phyloP scores from a whole-genome alignment of 2,797 vertebrate species.

The Babyrousa celebensis region DNA sequence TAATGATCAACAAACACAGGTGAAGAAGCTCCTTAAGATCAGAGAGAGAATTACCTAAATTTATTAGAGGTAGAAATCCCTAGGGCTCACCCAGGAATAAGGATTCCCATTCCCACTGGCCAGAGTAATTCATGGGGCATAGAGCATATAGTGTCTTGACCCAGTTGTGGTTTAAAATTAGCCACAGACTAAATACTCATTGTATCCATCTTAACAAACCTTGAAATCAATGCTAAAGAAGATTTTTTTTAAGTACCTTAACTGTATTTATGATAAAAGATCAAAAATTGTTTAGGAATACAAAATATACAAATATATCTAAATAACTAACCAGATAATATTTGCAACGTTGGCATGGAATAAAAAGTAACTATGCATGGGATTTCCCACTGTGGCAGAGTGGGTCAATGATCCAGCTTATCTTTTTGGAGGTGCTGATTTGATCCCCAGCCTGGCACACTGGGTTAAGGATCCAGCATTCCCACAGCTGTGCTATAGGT shows the following conservation, averaged over 20 bases:
- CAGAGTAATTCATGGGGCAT: neutral
- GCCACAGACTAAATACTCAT: neutral
- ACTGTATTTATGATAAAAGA: neutral
- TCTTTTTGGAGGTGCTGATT: no score
- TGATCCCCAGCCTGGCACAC: no score
- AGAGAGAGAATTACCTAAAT: neutral
- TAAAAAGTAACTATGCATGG: neutral
- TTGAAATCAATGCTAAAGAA: neutral
- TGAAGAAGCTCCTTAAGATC: neutral
- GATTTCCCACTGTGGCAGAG: no score
- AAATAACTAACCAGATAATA: neutral
- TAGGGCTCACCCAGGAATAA: neutral
- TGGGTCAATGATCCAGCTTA: no score
- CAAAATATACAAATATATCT: neutral
- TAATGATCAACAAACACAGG: constrained; percentile 19
- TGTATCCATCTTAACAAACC: neutral
- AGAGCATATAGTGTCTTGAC: neutral
- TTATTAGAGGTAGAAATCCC: neutral
- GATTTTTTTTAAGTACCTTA: neutral
- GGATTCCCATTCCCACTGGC: neutral
- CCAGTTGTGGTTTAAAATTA: neutral
- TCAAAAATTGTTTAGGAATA: neutral
- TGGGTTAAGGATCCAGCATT: no score
- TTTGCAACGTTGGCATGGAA: neutral
- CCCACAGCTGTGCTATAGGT: no score